Evolutionary conservation across 2,797 vertebrate species (phyloP), one percentile per base, ranked within the genome.

Genomic region (Otolemur crassicaudatus): DNA sequence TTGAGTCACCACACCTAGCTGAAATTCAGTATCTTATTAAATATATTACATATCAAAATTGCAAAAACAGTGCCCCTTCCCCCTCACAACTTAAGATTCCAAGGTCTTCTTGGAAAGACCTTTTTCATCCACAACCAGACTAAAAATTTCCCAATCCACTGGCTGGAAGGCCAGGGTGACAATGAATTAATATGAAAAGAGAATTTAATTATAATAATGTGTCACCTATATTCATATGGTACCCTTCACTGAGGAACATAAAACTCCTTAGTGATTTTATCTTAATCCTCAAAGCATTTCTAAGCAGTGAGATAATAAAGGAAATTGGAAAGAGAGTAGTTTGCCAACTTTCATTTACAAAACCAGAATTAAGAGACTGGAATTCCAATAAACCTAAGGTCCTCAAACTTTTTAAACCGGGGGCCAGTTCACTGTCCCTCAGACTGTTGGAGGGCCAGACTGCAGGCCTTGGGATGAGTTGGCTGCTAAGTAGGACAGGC

Each of bases 161-260:
- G 46, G 72, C 79, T 84, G 7, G 16, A 95, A 92, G 63, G 63
- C 46, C 43, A 67, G 40, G n/a, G 10, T 76, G 29, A 93, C 1
- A 37, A 34, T 61, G 46, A 89, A 79, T 86, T 70, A 83, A 83
- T 34, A 83, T 34, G 34, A 72, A 65, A 65, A 63, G 29, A 63
- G 25, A 92, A 60, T 63, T 91, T 73, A 82, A 89, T 89, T 79
- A 67, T 65, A 86, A 87, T 40, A 94, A 49, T 27, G 37, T n/a
- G 70, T 79, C 70, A 75, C 49, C 69, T 63, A 31, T 53, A 31
- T 70, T 90, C 53, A 81, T 34, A 90, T 14, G 37, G 72, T 77
- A 75, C 65, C 46, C 95, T 94, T 96, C 76, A 92, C 82, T 73
- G 14, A 80, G 60, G 53, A 93, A 94, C 79, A 95, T 19, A 93